A percentile compares a stretch with the other conserved stretches of the same genome.
These are phyloP conservation scores for Nephrotoma guestfalica DNA, from an alignment of 2,888 invertebrate genomes.

Conservation along the genomic window DNA sequence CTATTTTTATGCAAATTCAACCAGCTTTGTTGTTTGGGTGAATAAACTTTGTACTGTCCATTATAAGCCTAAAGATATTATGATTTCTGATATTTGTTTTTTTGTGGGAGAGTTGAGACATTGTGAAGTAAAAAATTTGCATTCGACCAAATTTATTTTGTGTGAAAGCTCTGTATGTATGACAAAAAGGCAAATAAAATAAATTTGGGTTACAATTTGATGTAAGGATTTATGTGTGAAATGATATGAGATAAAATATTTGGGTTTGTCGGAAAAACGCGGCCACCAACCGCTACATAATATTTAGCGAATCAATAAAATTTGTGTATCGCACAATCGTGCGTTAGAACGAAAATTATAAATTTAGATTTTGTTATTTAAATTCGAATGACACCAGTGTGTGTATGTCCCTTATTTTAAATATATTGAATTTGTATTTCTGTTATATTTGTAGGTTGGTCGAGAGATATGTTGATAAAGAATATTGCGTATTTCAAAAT, in stretches of 20 bases:
- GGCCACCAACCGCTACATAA: neutral
- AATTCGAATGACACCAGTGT: neutral
- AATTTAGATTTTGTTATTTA: neutral
- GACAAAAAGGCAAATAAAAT: neutral
- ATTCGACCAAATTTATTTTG: neutral
- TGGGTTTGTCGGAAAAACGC: neutral
- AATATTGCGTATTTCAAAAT: no score
- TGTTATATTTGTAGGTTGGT: no score
- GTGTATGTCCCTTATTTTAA: no score
- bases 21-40: neutral
- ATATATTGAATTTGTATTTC: no score
- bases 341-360: neutral
- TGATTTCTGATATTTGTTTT: neutral
- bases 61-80: neutral
- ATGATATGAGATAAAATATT: neutral
- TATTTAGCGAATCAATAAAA: neutral
- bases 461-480: no score
- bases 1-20: neutral
- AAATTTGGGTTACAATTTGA: neutral
- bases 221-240: neutral
- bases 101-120: neutral
- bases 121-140: no score
- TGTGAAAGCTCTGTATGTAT: neutral
- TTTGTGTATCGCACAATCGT: neutral
- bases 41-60: neutral